phyloP scores from a whole-genome alignment of 2,888 invertebrate species.

The Pyrrhosoma nymphula region DNA sequence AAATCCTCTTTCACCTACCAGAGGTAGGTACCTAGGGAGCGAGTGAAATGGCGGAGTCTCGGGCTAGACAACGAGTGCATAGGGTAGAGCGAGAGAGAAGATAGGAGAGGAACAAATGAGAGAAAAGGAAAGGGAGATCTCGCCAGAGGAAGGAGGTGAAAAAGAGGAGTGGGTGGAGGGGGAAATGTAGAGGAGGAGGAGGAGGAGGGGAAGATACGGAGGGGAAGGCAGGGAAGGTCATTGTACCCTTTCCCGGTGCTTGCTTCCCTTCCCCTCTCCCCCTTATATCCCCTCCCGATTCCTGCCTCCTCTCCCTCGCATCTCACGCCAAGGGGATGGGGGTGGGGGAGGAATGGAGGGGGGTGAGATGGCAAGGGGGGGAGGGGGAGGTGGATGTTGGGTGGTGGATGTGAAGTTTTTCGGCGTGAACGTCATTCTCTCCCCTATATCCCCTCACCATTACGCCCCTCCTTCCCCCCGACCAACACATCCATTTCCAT shows the following conservation, averaged over 20 bases:
- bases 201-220: neutral
- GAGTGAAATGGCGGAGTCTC: neutral
- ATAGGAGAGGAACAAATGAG: neutral
- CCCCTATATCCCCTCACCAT: neutral
- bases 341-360: neutral
- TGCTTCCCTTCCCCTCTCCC: slow-evolving; percentile 40
- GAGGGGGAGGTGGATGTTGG: slow-evolving; percentile 29
- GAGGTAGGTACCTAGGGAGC: neutral
- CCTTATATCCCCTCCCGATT: neutral
- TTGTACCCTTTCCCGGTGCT: slow-evolving; percentile 60
- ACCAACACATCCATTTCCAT: neutral
- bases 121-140: neutral
- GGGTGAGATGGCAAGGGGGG: neutral
- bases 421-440: slow-evolving; percentile 60
- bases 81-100: neutral
- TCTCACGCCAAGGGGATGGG: neutral
- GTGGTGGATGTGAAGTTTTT: slow-evolving; percentile 64
- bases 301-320: neutral
- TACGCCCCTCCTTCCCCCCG: neutral
- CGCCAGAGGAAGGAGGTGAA: neutral
- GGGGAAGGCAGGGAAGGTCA: slow-evolving; percentile 48
- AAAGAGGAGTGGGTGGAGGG: slow-evolving; percentile 26
- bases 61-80: neutral
- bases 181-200: neutral
- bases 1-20: neutral